Percentiles rank a stretch among this genome's conserved stretches.
phyloP scores from a whole-genome alignment of 2,113 vertebrate species.

The Nyctereutes procyonoides region DNA sequence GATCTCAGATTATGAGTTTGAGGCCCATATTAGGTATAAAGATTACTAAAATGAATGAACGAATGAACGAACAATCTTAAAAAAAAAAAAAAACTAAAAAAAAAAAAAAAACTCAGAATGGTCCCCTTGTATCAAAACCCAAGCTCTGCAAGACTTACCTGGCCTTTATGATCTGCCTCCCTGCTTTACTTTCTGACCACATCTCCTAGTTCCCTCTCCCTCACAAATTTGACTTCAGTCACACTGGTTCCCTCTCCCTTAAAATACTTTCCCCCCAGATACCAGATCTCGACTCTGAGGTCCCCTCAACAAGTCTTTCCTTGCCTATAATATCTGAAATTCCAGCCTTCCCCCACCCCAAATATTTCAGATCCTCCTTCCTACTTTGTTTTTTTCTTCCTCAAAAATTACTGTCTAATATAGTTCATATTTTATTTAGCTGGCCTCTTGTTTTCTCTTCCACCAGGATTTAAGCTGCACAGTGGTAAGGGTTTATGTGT shows the following conservation, averaged over 20 bases:
- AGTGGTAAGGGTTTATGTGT: not conserved
- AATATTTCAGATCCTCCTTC: not conserved
- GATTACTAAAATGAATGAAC: not conserved
- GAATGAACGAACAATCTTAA: not conserved
- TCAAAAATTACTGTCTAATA: not conserved
- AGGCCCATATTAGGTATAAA: not conserved
- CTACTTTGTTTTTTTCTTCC: not conserved
- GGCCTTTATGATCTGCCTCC: not conserved
- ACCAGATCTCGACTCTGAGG: not conserved
- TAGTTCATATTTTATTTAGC: not conserved
- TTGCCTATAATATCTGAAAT: not conserved
- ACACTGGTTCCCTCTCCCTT: not conserved
- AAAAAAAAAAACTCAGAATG: not conserved
- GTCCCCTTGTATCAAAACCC: not conserved
- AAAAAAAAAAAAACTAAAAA: not conserved
- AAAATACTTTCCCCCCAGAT: not conserved
- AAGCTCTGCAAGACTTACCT: not conserved
- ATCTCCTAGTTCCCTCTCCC: not conserved
- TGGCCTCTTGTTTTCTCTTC: not conserved
- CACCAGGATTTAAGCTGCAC: not conserved
- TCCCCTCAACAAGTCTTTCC: not conserved
- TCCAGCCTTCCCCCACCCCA: not conserved
- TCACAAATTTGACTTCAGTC: not conserved
- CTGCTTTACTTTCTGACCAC: not conserved
- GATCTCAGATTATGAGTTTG: not conserved